These are phyloP conservation scores for Actinia equina DNA, from an alignment of 64 coral and sea anemone genomes.

Conservation along the genomic window DNA sequence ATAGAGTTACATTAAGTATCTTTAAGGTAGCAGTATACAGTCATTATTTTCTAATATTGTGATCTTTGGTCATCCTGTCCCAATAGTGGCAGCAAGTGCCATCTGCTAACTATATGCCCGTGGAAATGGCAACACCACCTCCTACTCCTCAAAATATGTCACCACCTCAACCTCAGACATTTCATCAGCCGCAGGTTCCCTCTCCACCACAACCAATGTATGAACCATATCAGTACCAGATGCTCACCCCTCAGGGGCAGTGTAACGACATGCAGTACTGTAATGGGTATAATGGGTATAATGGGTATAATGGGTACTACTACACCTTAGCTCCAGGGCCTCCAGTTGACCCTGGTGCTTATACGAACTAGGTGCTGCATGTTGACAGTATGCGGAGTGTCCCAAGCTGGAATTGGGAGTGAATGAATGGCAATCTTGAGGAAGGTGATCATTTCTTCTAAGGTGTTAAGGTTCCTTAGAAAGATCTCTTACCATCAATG, in stretches of 20 bases:
- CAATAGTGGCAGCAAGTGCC: slow-evolving; percentile 69
- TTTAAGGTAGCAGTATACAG: not conserved
- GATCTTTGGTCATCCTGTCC: slow-evolving; percentile 36
- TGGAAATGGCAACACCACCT: slow-evolving; percentile 57
- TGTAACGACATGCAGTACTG: slow-evolving; percentile 56
- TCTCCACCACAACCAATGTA: slow-evolving; percentile 6
- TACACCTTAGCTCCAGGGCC: slow-evolving; percentile 22
- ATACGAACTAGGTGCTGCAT: not conserved
- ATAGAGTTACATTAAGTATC: not conserved
- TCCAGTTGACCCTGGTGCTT: not conserved
- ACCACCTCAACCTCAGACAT: slow-evolving; percentile 19
- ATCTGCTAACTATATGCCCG: slow-evolving; percentile 54
- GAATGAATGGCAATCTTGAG: not conserved
- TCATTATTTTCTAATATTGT: slow-evolving; percentile 15
- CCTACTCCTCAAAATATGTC: slow-evolving; percentile 46
- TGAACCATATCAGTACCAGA: slow-evolving; percentile 48
- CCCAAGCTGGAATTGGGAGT: slow-evolving; percentile 8
- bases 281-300: slow-evolving; percentile 22
- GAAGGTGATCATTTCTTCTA: not conserved
- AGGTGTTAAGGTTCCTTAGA: not conserved
- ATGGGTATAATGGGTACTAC: slow-evolving; percentile 16
- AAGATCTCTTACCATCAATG: not conserved
- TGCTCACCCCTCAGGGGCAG: slow-evolving; percentile 39
- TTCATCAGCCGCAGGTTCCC: too few species aligned
- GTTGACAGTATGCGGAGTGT: not conserved